Conservation (phyloP, 2,113 vertebrate species). For the Stegastes partitus region DNA sequence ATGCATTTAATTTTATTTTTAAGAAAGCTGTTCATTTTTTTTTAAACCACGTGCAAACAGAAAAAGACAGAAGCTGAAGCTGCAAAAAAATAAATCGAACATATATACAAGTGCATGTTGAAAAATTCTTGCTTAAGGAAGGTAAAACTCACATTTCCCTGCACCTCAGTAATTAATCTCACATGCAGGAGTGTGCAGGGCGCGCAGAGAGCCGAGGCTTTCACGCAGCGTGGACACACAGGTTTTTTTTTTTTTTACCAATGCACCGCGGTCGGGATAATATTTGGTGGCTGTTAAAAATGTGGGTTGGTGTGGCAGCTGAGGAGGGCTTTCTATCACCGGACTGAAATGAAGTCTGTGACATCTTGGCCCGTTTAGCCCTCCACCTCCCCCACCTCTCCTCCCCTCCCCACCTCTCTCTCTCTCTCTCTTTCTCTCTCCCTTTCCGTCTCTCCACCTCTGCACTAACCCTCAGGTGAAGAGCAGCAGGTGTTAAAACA, state of each 20-base stretch:
- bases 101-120: neutral
- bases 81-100: neutral
- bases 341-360: slow-evolving; percentile 78
- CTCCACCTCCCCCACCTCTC: slow-evolving; percentile 7
- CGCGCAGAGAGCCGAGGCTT: slow-evolving; percentile 41
- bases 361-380: slow-evolving; percentile 67
- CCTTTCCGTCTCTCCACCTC: slow-evolving; percentile 61
- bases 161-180: slow-evolving; percentile 59
- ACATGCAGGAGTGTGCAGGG: slow-evolving; percentile 39
- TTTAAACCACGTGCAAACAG: neutral
- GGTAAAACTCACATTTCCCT: neutral
- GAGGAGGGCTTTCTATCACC: slow-evolving; percentile 73
- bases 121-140: neutral
- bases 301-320: slow-evolving; percentile 67
- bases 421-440: neutral
- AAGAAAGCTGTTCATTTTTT: neutral
- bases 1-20: neutral
- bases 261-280: slow-evolving; percentile 47
- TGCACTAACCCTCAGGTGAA: slow-evolving; percentile 80
- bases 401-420: slow-evolving; percentile 12
- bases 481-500: slow-evolving; percentile 88
- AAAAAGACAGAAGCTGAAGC: neutral
- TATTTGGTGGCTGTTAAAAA: slow-evolving; percentile 75
- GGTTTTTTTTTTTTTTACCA: too few species aligned
- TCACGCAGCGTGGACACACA: slow-evolving; percentile 38